Evolutionary conservation across 2,797 vertebrate species (phyloP).

Genomic region (Halcyon smyrnensis): DNA sequence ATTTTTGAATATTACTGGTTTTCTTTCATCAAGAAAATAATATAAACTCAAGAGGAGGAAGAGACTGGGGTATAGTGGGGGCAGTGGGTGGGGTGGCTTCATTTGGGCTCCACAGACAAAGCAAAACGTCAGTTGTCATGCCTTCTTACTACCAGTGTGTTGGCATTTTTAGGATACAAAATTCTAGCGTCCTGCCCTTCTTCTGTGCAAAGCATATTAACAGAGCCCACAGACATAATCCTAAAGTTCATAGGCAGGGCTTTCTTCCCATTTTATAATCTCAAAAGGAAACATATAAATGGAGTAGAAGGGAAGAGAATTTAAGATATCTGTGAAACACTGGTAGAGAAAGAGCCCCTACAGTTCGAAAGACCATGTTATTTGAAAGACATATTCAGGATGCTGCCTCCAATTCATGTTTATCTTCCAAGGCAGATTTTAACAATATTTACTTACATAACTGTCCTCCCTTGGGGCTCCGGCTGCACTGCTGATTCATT

Average conservation of each 20-base stretch:
- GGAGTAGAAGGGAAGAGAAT: neutral
- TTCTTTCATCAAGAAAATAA: neutral
- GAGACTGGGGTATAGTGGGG: neutral
- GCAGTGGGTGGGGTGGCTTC: neutral
- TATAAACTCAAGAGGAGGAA: neutral
- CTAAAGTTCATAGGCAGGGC: neutral
- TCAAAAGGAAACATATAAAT: neutral
- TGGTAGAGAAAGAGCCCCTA: neutral
- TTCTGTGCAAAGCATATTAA: neutral
- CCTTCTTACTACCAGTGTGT: neutral
- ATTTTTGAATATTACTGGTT: neutral
- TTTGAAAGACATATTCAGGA: neutral
- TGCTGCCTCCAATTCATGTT: neutral
- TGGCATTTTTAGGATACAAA: neutral
- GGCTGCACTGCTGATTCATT: neutral
- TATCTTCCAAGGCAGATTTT: neutral
- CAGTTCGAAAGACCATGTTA: neutral
- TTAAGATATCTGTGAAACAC: neutral
- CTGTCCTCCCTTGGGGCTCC: neutral
- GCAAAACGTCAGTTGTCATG: neutral
- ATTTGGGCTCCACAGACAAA: neutral
- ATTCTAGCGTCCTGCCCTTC: neutral
- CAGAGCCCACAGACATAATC: neutral
- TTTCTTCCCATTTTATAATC: neutral
- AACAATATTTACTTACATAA: neutral